Evolutionary conservation across 1,140 invertebrate genomes (phyloP).

Genomic region (Danaus plexippus): DNA sequence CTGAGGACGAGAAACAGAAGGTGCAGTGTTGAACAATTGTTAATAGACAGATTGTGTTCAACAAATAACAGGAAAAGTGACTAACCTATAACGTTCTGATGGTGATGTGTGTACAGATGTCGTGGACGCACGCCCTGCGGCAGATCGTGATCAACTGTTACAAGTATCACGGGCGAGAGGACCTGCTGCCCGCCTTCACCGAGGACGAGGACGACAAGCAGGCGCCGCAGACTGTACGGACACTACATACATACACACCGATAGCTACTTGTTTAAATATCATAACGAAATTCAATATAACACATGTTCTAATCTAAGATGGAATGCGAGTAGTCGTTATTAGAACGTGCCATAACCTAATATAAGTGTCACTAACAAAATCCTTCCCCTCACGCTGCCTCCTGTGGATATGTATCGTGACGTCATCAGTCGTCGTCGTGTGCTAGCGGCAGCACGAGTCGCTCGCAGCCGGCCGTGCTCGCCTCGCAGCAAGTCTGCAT

Average conservation of each 20-base stretch:
- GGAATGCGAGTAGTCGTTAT: too few relatives aligned
- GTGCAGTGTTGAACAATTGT: conserved; percentile 65
- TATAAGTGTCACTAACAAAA: not conserved
- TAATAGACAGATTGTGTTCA: too few relatives aligned
- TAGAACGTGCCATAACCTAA: too few relatives aligned
- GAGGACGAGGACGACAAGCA: conserved; percentile 92
- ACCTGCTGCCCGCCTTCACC: conserved; percentile 93
- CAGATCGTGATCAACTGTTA: conserved; percentile 99
- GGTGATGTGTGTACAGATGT: conserved; percentile 79
- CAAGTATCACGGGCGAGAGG: conserved; percentile 97
- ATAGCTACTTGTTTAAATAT: not conserved
- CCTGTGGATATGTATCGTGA: not conserved
- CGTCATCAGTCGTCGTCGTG: conserved; percentile 5
- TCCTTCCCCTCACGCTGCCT: conserved; percentile 6
- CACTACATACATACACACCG: not conserved
- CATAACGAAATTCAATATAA: not conserved
- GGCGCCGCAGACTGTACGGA: conserved; percentile 37
- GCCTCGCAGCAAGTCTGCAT: conserved; percentile 76
- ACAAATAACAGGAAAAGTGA: too few relatives aligned
- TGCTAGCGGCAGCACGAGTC: conserved; percentile 8
- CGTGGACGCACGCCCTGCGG: conserved; percentile 97
- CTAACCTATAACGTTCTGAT: not conserved
- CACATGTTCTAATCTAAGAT: too few relatives aligned
- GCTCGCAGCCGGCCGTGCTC: conserved; percentile 45
- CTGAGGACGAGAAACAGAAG: conserved; percentile 97